A percentile compares a stretch with the other conserved stretches of the same genome.
These are phyloP conservation scores for Cacatua alba DNA, from an alignment of 2,113 vertebrate species.

Conservation along the genomic window DNA sequence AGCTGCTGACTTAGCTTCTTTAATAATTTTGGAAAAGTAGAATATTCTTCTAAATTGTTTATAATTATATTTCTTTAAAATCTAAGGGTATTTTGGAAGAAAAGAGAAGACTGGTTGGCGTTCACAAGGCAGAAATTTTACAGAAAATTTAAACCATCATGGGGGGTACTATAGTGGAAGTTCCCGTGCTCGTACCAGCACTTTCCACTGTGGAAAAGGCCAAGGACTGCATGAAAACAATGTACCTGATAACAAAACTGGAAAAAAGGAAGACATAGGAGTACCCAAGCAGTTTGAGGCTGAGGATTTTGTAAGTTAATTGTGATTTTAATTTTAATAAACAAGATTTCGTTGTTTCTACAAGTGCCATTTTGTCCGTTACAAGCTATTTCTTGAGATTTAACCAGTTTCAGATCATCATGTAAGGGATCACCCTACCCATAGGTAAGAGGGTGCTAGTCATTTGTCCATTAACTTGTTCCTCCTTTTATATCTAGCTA, in stretches of 20 bases:
- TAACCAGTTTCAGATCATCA: neutral
- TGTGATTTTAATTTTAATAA: neutral
- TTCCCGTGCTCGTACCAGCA: constrained; percentile 60
- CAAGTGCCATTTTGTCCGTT: neutral
- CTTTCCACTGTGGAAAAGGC: constrained; percentile 72
- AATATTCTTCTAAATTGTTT: neutral
- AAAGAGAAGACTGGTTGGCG: constrained; percentile 82
- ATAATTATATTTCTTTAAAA: neutral
- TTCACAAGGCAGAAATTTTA: constrained; percentile 74
- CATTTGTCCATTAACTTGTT: neutral
- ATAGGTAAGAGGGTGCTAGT: neutral
- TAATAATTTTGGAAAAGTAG: neutral
- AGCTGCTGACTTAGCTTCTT: neutral
- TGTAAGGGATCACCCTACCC: neutral
- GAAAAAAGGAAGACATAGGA: constrained; percentile 71
- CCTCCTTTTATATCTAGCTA: neutral
- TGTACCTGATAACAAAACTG: constrained; percentile 56
- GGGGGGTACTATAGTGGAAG: constrained; percentile 67
- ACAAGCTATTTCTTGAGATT: neutral
- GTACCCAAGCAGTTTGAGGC: constrained; percentile 78
- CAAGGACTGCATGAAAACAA: constrained; percentile 71
- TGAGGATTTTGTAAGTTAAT: constrained; percentile 85
- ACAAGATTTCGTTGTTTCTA: neutral
- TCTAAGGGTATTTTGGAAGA: constrained; percentile 76
- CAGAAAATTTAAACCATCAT: constrained; percentile 73